Conservation (phyloP, 2,888 invertebrate genomes). For the Drosophila borealis region DNA sequence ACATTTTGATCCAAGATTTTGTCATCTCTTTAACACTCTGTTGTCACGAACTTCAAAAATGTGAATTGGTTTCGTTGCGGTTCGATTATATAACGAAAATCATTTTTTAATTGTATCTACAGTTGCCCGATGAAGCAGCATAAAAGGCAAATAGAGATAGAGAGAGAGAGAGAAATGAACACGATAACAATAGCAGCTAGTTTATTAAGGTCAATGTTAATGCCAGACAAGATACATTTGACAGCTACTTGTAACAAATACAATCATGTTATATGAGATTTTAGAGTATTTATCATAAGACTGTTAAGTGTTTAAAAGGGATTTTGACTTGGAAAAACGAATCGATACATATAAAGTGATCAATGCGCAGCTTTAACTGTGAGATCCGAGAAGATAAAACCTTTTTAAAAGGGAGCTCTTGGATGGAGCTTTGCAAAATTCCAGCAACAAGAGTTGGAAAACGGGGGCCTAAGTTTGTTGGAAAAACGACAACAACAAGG, state of each 20-base stretch:
- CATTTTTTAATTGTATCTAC: conserved; percentile 53
- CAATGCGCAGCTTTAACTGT: too few species aligned
- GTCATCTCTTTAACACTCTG: conserved; percentile 46
- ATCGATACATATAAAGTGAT: too few species aligned
- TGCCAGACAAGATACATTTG: conserved; percentile 35
- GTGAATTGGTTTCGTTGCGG: conserved; percentile 43
- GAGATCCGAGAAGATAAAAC: too few species aligned
- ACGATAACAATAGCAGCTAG: conserved; percentile 45
- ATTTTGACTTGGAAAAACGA: not conserved
- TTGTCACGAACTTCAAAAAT: conserved; percentile 62
- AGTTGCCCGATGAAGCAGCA: conserved; percentile 23
- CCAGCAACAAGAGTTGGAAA: too few species aligned
- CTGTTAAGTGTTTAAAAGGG: not conserved
- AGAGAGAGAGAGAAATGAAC: conserved; percentile 35
- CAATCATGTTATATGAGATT: conserved; percentile 11
- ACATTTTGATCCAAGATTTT: conserved; percentile 26
- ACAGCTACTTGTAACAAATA: conserved; percentile 16
- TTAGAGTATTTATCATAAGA: conserved; percentile 8
- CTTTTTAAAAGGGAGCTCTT: too few species aligned
- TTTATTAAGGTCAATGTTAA: conserved; percentile 81
- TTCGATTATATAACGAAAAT: conserved; percentile 61
- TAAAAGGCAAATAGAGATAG: conserved; percentile 7
- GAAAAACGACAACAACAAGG: too few species aligned
- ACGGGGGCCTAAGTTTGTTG: too few species aligned
- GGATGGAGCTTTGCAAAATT: too few species aligned